Base-by-base conservation (phyloP, 2,888 invertebrate genomes). In the Ceratothoa steindachneri region DNA sequence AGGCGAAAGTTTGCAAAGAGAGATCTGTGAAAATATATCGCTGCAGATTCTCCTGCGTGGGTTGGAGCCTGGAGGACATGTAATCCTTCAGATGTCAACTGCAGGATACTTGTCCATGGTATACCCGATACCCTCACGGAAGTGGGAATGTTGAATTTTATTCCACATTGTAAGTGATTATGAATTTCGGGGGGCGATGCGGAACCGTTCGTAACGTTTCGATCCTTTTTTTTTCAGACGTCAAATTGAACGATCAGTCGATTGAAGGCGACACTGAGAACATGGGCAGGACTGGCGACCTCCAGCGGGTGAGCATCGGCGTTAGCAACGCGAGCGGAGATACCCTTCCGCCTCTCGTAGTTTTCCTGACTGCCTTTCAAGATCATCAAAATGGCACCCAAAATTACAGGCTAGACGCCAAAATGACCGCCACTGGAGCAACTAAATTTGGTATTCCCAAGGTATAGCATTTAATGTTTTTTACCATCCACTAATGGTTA, bases 371-470 rank as follows among this genome's bases (percentile, higher is more conserved):
- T n/a, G 74, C 77, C 30, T 77, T 75, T 55, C 80, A 80, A 55
- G 80, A 80, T 71, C 80, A 80, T 52, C 77, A 80, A 64, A 80
- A 80, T 30, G 80, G 80, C 30, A 72, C 73, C 55, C 67, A 75
- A 30, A 80, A 72, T 55, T 75, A 77, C 67, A 74, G 80, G 9
- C 71, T 77, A 3, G 80, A 80, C 53, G 77, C 71, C 15, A 74
- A 75, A 51, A 73, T 80, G 75, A 71, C 75, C 41, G 71, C 75
- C 30, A 71, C 74, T n/a, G 80, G 80, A 3, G 80, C 80, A 30
- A 12, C 30, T 55, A 27, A 51, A 69, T 29, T 51, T 67, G 55
- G 19, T 72, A 22, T 67, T 30, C 31, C 30, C 29, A 67, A 67
- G 22, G 31, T 67, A 67, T 60, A 22, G 28, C 24, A 1, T 1